Conservation (phyloP, 1,140 invertebrate species). For the Camponotus floridanus region DNA sequence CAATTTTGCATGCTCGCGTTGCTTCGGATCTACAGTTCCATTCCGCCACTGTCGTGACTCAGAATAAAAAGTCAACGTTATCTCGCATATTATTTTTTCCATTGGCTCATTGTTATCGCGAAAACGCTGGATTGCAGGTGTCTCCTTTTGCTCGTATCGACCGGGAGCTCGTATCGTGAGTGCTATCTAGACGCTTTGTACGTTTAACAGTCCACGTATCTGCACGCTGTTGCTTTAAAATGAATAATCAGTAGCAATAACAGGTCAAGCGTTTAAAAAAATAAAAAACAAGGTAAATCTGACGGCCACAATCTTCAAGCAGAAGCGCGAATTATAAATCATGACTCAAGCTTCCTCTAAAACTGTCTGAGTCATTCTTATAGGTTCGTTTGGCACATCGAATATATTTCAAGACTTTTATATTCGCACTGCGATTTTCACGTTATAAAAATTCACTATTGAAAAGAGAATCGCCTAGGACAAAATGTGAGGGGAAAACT, state of each 20-base stretch:
- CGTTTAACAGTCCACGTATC: background rate
- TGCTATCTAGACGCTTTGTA: conserved; percentile 20
- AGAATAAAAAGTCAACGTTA: conserved; percentile 54
- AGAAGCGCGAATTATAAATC: conserved; percentile 32
- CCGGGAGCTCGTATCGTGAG: background rate
- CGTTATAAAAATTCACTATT: background rate
- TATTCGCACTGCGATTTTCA: too few relatives aligned
- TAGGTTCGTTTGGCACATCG: background rate
- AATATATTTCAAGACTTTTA: background rate
- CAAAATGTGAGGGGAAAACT: background rate
- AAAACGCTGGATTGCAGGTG: conserved; percentile 19
- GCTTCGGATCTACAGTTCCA: conserved; percentile 15
- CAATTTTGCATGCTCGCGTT: conserved; percentile 36
- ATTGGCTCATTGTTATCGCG: conserved; percentile 43
- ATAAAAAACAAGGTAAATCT: conserved; percentile 3
- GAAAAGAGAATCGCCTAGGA: background rate
- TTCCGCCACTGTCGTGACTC: conserved; percentile 11
- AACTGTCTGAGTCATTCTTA: conserved; percentile 43
- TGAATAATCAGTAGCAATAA: conserved; percentile 28
- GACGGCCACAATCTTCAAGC: conserved; percentile 32
- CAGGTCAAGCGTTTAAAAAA: conserved; percentile 13
- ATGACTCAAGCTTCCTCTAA: conserved; percentile 47
- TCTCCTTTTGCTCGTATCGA: conserved; percentile 33
- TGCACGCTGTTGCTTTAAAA: conserved; percentile 12
- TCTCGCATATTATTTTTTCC: conserved; percentile 45